Percentiles rank a stretch among this genome's conserved stretches.
These are phyloP conservation scores for Hoplostethus mediterraneus DNA, from an alignment of 2,797 vertebrate species.

Conservation along the genomic window DNA sequence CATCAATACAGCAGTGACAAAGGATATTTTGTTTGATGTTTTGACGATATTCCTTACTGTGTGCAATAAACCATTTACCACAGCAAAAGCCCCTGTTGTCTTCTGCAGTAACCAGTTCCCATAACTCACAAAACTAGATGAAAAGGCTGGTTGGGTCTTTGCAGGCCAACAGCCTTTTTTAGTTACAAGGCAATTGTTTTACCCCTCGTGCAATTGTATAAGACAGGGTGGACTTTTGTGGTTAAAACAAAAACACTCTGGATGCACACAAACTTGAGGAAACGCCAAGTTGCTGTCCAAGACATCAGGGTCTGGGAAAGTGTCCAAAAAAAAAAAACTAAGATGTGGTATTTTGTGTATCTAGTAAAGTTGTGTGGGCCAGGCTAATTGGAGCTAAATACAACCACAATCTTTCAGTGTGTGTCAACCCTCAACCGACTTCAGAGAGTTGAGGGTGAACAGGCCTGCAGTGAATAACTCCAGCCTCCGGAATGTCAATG, in stretches of 20 bases:
- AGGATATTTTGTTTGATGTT: neutral
- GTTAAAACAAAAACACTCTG: neutral
- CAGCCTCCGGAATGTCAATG: no score
- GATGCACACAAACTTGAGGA: neutral
- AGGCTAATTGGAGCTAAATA: neutral
- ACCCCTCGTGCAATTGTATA: neutral
- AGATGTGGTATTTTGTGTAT: neutral
- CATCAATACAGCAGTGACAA: neutral
- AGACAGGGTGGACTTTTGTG: neutral
- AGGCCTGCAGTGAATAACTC: no score
- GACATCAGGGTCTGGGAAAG: neutral
- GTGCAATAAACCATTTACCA: neutral
- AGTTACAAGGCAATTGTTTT: conserved; percentile 3
- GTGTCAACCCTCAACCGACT: neutral
- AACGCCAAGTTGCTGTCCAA: conserved; percentile 1
- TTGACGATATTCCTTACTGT: neutral
- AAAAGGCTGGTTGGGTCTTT: conserved; percentile 5
- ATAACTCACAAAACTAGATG: conserved; percentile 8
- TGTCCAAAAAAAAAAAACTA: neutral
- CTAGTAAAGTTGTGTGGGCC: neutral
- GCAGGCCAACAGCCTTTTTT: conserved; percentile 8
- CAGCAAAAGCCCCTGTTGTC: neutral
- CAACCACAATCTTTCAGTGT: neutral
- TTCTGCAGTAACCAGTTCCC: conserved; percentile 1
- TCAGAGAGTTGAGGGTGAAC: neutral